Evolutionary conservation across 2,888 invertebrate species (phyloP), one percentile per base, ranked within the genome.

Genomic region (Drosophila planitibia): DNA sequence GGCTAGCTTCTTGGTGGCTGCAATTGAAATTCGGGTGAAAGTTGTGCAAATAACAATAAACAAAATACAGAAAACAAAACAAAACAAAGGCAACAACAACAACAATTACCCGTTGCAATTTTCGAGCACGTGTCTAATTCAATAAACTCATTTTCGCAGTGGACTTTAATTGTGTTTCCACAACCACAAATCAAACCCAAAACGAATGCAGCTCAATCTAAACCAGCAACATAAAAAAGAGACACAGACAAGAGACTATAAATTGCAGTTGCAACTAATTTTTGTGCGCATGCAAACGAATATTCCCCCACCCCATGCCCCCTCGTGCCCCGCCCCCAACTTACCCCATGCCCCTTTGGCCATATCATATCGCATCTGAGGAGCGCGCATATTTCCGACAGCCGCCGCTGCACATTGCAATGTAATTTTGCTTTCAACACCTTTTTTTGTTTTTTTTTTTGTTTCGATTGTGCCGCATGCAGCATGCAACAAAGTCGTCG

Each of bases 341-440:
- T n/a, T 35, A n/a, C 57, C 51, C 37, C 37, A 53, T 41, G 22
- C 51, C 66, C 28, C 59, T 30, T 63, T 58, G 54, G 66, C 83
- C 89, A 83, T 85, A 85, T 89, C 85, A 90, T 90, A 90, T 90
- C 83, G 81, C 90, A 85, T 90, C 88, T 79, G 67, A 76, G 65
- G 70, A 77, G 81, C 66, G 81, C 71, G 83, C 81, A 83, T 87
- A 84, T 89, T 85, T 85, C 88, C 90, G 89, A 85, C 89, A 81
- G 74, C 60, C 78, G 81, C 66, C 68, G 76, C 57, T 75, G 80
- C 78, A 67, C 83, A 82, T 78, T 79, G 84, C 89, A 86, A 87
- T 88, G 91, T 89, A 90, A 88, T 88, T 87, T 88, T 84, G 87
- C 91, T 88, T 88, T 88, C 87, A 88, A 88, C 87, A 88, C 87